Evolutionary conservation across 2,113 vertebrate species (phyloP).

Genomic region (Recurvirostra avosetta): DNA sequence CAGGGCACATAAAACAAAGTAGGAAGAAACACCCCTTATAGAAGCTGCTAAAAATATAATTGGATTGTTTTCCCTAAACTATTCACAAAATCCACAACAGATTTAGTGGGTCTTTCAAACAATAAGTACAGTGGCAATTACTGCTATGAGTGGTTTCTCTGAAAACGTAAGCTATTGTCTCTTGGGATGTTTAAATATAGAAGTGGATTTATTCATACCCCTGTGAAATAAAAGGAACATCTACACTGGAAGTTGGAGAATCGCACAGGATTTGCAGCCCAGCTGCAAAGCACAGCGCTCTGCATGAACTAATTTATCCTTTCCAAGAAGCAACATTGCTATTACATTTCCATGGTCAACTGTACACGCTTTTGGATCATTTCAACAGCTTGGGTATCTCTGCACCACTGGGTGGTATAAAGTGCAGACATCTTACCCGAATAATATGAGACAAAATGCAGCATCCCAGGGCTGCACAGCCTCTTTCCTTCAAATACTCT

Average conservation of each 20-base stretch:
- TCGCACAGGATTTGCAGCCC: not conserved
- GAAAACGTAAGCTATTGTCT: not conserved
- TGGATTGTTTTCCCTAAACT: conserved; percentile 21
- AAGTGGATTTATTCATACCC: not conserved
- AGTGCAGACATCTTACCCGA: not conserved
- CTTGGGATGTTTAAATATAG: conserved; percentile 33
- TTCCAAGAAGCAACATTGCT: not conserved
- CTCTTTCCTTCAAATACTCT: not conserved
- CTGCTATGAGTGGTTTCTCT: conserved; percentile 6
- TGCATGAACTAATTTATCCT: not conserved
- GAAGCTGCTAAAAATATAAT: conserved; percentile 35
- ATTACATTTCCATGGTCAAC: not conserved
- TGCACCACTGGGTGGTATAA: not conserved
- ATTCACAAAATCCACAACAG: conserved; percentile 29
- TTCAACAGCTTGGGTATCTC: not conserved
- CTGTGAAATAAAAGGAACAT: conserved; percentile 23
- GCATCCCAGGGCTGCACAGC: not conserved
- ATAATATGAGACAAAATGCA: not conserved
- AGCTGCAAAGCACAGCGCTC: not conserved
- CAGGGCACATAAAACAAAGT: not conserved
- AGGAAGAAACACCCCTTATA: not conserved
- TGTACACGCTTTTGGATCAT: not conserved
- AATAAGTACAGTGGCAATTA: conserved; percentile 35
- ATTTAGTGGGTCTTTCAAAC: conserved; percentile 35
- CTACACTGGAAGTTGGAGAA: not conserved